Conservation (phyloP, 2,797 vertebrate genomes). For the Bovichtus diacanthus region DNA sequence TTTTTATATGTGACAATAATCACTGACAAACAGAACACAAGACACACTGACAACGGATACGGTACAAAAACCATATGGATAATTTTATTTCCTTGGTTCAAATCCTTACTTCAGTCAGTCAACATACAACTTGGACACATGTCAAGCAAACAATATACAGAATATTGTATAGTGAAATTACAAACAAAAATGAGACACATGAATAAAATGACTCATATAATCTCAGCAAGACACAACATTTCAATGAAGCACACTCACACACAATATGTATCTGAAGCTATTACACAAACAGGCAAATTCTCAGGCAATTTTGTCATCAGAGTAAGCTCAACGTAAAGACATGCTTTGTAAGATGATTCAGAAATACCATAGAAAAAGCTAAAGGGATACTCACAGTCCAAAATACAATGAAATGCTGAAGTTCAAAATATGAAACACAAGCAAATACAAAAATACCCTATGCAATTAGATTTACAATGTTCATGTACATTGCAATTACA, state of each 20-base stretch:
- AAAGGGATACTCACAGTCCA: conserved; percentile 28
- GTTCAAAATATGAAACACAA: conserved; percentile 51
- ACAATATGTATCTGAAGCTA: conserved; percentile 7
- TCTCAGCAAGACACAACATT: conserved; percentile 16
- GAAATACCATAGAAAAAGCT: conserved; percentile 39
- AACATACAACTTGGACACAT: conserved; percentile 18
- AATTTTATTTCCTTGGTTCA: conserved; percentile 59
- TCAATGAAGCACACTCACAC: conserved; percentile 12
- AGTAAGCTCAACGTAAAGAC: conserved; percentile 32
- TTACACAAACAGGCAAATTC: conserved; percentile 35
- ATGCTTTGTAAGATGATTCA: conserved; percentile 40
- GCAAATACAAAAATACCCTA: conserved; percentile 58
- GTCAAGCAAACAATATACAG: conserved; percentile 27
- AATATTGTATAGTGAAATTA: conserved; percentile 23
- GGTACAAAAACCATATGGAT: conserved; percentile 55
- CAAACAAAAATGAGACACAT: conserved; percentile 37
- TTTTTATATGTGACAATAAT: neutral
- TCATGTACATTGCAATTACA: conserved; percentile 34
- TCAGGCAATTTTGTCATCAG: conserved; percentile 41
- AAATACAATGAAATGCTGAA: conserved; percentile 31
- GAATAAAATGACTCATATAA: conserved; percentile 21
- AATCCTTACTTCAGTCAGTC: conserved; percentile 50
- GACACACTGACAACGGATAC: conserved; percentile 4
- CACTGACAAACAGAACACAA: neutral
- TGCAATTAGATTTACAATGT: conserved; percentile 38